These are phyloP conservation scores for Danio choprae DNA, from an alignment of 2,797 vertebrate genomes.

Conservation along the genomic window DNA sequence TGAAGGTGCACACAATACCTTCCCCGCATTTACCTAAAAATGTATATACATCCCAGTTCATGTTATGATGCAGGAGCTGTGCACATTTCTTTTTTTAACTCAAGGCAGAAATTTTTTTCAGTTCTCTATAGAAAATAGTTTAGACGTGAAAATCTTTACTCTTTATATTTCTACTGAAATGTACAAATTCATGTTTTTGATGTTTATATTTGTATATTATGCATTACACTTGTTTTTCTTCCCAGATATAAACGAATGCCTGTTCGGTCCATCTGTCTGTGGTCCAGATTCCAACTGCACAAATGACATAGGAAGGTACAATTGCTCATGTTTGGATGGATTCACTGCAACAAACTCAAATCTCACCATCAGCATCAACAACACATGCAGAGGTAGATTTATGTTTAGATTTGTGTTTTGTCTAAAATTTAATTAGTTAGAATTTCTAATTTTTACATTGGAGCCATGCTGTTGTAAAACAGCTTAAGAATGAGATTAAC, in stretches of 20 bases:
- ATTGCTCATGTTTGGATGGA: slow-evolving; percentile 35
- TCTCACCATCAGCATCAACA: not conserved
- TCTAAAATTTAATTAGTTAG: not conserved
- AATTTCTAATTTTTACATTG: not conserved
- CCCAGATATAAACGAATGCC: slow-evolving; percentile 1
- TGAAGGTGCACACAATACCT: no score
- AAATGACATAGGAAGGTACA: slow-evolving; percentile 36
- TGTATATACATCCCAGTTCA: no score
- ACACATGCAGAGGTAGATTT: slow-evolving; percentile 47
- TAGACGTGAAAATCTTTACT: no score
- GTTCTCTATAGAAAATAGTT: no score
- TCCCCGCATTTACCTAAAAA: no score
- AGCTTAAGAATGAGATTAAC: not conserved
- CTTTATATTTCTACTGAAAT: no score
- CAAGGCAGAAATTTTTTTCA: no score
- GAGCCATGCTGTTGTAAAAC: not conserved
- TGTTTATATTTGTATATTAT: no score
- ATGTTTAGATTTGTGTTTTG: not conserved
- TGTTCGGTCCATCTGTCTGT: not conserved
- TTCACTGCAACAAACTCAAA: slow-evolving; percentile 11
- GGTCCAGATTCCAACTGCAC: slow-evolving; percentile 7
- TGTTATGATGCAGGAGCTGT: no score
- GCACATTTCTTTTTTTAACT: no score
- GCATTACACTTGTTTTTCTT: not conserved
- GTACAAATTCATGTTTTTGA: no score